Evolutionary conservation across 2,888 invertebrate species (phyloP).

Genomic region (Prosopocoilus inquinatus): DNA sequence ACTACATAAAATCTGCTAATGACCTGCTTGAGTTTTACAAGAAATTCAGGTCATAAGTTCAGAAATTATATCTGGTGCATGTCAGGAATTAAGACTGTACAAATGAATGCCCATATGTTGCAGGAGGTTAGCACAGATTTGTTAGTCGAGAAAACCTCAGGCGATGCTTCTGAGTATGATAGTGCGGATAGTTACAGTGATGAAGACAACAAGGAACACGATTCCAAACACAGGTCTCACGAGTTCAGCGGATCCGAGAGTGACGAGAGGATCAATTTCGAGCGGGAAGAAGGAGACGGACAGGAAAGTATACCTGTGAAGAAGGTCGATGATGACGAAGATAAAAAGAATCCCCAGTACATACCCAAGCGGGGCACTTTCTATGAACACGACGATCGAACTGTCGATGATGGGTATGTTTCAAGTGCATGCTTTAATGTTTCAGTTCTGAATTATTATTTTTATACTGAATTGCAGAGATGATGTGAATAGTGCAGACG

Average conservation of each 20-base stretch:
- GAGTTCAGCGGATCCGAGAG: constrained; percentile 47
- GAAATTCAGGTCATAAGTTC: constrained; percentile 22
- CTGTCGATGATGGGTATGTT: constrained; percentile 66
- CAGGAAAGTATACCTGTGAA: constrained; percentile 60
- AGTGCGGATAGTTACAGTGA: constrained; percentile 46
- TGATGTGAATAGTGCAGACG: constrained; percentile 25
- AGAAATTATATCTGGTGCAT: constrained; percentile 11
- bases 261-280: constrained; percentile 58
- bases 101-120: constrained; percentile 14
- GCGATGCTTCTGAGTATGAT: constrained; percentile 45
- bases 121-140: constrained; percentile 28
- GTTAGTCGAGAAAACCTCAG: constrained; percentile 34
- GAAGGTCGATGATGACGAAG: constrained; percentile 89
- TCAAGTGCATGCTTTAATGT: constrained; percentile 5
- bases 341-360: constrained; percentile 94
- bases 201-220: constrained; percentile 29
- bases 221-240: constrained; percentile 48
- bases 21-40: too few relatives aligned
- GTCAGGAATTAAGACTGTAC: not conserved
- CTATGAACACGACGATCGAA: constrained; percentile 94
- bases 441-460: not conserved
- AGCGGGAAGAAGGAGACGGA: constrained; percentile 70
- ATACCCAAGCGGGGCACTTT: constrained; percentile 95
- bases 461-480: not conserved
- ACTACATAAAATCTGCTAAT: too few relatives aligned